phyloP scores from a whole-genome alignment of 2,888 invertebrate species.

The Diabrotica balteata region DNA sequence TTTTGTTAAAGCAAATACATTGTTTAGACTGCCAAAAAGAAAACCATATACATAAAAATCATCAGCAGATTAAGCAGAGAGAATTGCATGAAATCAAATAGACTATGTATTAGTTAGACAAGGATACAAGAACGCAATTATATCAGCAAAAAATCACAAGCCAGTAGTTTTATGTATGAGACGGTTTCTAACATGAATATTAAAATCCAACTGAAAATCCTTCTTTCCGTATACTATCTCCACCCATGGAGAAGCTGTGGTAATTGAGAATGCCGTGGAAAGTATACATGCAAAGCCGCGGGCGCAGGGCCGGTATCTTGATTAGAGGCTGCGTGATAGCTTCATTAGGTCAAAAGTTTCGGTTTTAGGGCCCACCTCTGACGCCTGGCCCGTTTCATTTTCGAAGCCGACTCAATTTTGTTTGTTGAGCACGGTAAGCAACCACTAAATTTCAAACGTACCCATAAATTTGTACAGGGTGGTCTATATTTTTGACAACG shows the following conservation, averaged over 20 bases:
- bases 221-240: neutral
- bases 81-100: too few species aligned
- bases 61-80: too few species aligned
- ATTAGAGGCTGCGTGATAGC: conserved; percentile 56
- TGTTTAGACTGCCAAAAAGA: too few species aligned
- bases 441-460: conserved; percentile 15
- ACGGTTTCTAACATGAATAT: too few species aligned
- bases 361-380: conserved; percentile 37
- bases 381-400: conserved; percentile 36
- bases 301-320: conserved; percentile 50
- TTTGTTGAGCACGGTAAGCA: conserved; percentile 21
- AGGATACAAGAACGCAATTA: too few species aligned
- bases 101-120: too few species aligned
- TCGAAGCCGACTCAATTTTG: conserved; percentile 24
- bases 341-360: conserved; percentile 49
- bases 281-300: conserved; percentile 9
- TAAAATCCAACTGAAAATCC: too few species aligned
- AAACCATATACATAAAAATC: too few species aligned
- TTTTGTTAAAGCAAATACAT: too few species aligned
- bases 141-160: too few species aligned
- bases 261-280: conserved; percentile 20
- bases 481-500: neutral
- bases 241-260: conserved; percentile 13
- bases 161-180: too few species aligned
- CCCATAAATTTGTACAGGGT: conserved; percentile 4